phyloP scores from a whole-genome alignment of 1,140 invertebrate species.

The Arctopsyche grandis region DNA sequence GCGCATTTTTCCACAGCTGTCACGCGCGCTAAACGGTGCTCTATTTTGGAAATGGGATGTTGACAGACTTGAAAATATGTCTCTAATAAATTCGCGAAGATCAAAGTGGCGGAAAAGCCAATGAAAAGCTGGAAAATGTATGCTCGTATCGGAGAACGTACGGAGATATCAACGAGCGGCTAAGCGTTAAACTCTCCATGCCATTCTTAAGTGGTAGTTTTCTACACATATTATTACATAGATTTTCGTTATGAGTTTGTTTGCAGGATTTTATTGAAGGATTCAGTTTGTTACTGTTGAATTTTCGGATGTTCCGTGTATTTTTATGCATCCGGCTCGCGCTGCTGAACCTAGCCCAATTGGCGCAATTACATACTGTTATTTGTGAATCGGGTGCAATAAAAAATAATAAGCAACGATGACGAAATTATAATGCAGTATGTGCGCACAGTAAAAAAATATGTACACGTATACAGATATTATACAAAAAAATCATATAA shows the following conservation, averaged over 20 bases:
- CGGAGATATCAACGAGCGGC: conserved; percentile 19
- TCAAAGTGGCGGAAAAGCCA: too few relatives aligned
- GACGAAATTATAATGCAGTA: conserved; percentile 28
- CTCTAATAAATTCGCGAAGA: not conserved
- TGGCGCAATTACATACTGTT: conserved; percentile 19
- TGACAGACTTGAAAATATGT: not conserved
- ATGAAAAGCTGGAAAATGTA: too few relatives aligned
- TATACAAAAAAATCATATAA: not conserved
- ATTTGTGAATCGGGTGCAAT: conserved; percentile 10
- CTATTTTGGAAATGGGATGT: not conserved
- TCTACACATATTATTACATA: too few relatives aligned
- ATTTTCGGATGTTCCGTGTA: too few relatives aligned
- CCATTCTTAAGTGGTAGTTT: too few relatives aligned
- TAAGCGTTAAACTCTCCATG: not conserved
- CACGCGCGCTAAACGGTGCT: not conserved
- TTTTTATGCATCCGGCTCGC: too few relatives aligned
- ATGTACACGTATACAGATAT: not conserved
- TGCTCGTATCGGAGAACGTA: not conserved
- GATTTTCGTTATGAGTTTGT: too few relatives aligned
- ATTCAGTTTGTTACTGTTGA: too few relatives aligned
- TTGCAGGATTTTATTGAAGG: too few relatives aligned
- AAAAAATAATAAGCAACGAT: not conserved
- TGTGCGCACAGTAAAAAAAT: not conserved
- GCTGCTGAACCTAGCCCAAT: not conserved
- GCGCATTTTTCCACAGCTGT: not conserved